A percentile compares a stretch with the other conserved stretches of the same genome.
Evolutionary conservation across 1,140 invertebrate species (phyloP).

Genomic region (Copidosoma floridanum): DNA sequence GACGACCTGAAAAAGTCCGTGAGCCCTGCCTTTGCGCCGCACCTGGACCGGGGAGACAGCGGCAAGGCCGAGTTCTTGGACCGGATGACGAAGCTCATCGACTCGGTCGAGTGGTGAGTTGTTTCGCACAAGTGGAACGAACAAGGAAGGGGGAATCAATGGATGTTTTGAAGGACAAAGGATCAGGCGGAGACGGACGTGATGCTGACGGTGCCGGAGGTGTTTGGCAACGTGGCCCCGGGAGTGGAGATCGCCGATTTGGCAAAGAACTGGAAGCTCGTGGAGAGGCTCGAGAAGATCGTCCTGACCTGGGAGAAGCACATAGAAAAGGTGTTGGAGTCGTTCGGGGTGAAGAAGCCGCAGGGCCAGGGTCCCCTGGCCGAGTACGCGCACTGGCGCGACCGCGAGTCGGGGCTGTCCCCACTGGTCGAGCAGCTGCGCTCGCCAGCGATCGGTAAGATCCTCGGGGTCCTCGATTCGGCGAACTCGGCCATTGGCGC

Average conservation of each 20-base stretch:
- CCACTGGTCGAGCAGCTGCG: conserved; percentile 79
- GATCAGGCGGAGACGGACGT: conserved; percentile 68
- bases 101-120: conserved; percentile 39
- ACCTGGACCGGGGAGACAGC: no score
- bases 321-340: conserved; percentile 60
- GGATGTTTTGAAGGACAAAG: conserved; percentile 57
- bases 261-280: conserved; percentile 53
- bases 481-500: conserved; percentile 53
- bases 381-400: conserved; percentile 81
- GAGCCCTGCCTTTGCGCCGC: no score
- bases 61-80: conserved; percentile 40
- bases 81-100: conserved; percentile 44
- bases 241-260: conserved; percentile 54
- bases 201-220: conserved; percentile 62
- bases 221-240: conserved; percentile 55
- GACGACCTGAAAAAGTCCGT: no score
- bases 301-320: conserved; percentile 66
- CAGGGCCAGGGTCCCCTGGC: conserved; percentile 73
- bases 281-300: conserved; percentile 63
- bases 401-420: conserved; percentile 72
- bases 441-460: conserved; percentile 64
- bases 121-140: not conserved
- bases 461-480: conserved; percentile 61
- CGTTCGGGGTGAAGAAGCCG: conserved; percentile 48
- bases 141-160: not conserved